Percentiles rank a stretch among this genome's conserved stretches.
phyloP scores from a whole-genome alignment of 2,888 invertebrate genomes.

The Plagiodera versicolora region DNA sequence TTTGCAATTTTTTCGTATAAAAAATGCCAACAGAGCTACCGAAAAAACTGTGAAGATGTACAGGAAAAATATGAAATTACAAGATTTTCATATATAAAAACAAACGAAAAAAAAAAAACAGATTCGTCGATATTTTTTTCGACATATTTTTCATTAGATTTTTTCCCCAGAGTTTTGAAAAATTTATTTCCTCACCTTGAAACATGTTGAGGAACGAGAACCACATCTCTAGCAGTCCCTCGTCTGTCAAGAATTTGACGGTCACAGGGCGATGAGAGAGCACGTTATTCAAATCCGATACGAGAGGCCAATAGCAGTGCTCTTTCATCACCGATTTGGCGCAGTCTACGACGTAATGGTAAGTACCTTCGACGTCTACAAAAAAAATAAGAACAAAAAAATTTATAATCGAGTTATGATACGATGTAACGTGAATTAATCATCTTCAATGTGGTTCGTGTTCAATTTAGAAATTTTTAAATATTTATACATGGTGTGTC shows the following conservation, averaged over 20 bases:
- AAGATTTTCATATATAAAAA: no score
- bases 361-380: slow-evolving; percentile 73
- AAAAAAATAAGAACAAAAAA: slow-evolving; percentile 25
- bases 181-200: slow-evolving; percentile 84
- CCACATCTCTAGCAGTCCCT: slow-evolving; percentile 92
- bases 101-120: no score
- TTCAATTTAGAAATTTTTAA: neutral
- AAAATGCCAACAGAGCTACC: no score
- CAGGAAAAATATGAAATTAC: no score
- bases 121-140: no score
- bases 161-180: no score
- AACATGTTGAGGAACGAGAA: slow-evolving; percentile 91
- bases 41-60: no score
- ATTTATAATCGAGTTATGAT: no score
- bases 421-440: no score
- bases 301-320: slow-evolving; percentile 97
- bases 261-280: slow-evolving; percentile 92
- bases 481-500: neutral
- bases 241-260: slow-evolving; percentile 84
- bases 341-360: slow-evolving; percentile 92
- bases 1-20: no score
- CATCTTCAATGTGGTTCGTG: no score
- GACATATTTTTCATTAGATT: no score
- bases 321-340: slow-evolving; percentile 92
- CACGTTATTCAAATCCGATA: slow-evolving; percentile 95